phyloP scores from a whole-genome alignment of 2,888 invertebrate species.

The Neoitamus cyanurus region DNA sequence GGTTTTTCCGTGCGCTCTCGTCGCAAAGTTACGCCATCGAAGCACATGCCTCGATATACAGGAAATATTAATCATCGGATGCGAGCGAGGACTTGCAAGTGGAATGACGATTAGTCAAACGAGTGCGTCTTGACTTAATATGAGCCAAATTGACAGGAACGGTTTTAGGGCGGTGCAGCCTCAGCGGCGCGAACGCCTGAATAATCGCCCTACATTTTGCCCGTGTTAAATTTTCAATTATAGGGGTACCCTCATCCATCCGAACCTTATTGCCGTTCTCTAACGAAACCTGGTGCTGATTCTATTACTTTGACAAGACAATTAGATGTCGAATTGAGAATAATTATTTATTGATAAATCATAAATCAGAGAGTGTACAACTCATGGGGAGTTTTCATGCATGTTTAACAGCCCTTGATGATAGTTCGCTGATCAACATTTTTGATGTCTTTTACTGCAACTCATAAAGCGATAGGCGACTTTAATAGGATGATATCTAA shows the following conservation, averaged over 20 bases:
- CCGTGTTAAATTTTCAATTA: background rate
- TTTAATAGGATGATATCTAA: too few species aligned
- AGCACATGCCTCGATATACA: conserved; percentile 14
- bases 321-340: background rate
- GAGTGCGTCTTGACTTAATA: conserved; percentile 38
- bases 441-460: too few species aligned
- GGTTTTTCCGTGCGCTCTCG: background rate
- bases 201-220: background rate
- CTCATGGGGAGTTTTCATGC: background rate
- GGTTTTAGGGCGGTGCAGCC: background rate
- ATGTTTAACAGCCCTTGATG: too few species aligned
- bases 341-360: background rate
- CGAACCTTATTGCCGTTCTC: background rate
- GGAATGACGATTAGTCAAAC: conserved; percentile 36
- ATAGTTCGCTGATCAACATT: too few species aligned
- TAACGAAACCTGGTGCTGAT: background rate
- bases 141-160: conserved; percentile 23
- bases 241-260: background rate
- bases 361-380: too few species aligned
- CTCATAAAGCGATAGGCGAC: too few species aligned
- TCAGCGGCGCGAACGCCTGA: background rate
- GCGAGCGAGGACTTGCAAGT: conserved; percentile 25
- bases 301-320: background rate
- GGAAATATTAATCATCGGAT: conserved; percentile 47
- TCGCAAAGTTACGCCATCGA: conserved; percentile 23